Evolutionary conservation across 2,113 vertebrate genomes (phyloP).

Genomic region (Equus przewalskii): DNA sequence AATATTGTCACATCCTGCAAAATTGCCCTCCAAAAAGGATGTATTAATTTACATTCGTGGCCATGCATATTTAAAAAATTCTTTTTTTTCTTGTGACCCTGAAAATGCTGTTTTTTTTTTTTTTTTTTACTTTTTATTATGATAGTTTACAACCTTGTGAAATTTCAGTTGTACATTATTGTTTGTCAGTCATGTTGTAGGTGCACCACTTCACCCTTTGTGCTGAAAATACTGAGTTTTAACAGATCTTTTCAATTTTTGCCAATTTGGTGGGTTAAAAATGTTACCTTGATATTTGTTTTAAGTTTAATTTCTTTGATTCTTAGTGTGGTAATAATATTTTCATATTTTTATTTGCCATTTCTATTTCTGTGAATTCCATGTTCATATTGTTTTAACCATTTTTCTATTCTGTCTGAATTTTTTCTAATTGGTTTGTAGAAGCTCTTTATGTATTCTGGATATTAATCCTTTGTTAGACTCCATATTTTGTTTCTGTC

Average conservation of each 20-base stretch:
- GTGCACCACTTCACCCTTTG: no score
- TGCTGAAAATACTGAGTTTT: not conserved
- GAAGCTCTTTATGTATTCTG: not conserved
- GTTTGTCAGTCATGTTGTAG: no score
- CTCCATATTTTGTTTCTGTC: not conserved
- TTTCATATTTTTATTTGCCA: slow-evolving; percentile 33
- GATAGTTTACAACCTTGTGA: no score
- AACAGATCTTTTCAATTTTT: not conserved
- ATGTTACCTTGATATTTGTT: not conserved
- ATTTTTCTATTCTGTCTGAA: not conserved
- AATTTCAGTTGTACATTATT: no score
- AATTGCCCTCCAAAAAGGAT: not conserved
- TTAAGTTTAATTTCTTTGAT: slow-evolving; percentile 31
- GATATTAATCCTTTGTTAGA: not conserved
- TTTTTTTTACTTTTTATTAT: no score
- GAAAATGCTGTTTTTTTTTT: not conserved
- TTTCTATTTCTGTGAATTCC: not conserved
- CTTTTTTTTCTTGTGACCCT: not conserved
- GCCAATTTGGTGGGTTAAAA: not conserved
- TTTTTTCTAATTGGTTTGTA: not conserved
- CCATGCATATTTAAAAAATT: not conserved
- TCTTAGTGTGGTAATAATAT: not conserved
- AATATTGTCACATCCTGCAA: not conserved
- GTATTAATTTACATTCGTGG: not conserved
- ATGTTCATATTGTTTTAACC: not conserved